Evolutionary conservation across 2,113 vertebrate species (phyloP).

Genomic region (Zosterops japonicus): DNA sequence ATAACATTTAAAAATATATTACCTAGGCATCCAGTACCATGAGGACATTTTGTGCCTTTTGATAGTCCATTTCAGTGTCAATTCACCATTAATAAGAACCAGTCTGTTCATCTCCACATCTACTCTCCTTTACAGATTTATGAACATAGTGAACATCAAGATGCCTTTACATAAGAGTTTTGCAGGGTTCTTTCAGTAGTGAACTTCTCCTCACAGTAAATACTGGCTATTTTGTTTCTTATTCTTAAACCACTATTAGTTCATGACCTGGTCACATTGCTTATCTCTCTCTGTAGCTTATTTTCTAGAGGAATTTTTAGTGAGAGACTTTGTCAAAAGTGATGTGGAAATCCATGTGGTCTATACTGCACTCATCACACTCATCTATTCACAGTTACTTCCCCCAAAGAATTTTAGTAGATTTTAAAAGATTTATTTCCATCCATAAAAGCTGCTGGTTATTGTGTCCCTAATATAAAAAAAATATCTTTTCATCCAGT

Average conservation of each 20-base stretch:
- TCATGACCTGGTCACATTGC: background rate
- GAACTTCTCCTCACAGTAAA: background rate
- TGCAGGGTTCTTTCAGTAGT: background rate
- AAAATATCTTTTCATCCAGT: slow-evolving; percentile 2
- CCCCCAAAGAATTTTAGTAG: background rate
- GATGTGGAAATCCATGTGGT: background rate
- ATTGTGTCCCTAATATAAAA: background rate
- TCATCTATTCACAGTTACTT: background rate
- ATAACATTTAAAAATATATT: background rate
- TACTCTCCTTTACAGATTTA: background rate
- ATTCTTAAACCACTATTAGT: background rate
- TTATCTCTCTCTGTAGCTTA: background rate
- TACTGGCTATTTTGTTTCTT: background rate
- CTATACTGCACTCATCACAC: background rate
- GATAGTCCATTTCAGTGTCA: background rate
- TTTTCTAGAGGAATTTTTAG: background rate
- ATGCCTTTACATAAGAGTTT: background rate
- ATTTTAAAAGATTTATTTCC: background rate
- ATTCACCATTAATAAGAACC: background rate
- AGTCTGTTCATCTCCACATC: background rate
- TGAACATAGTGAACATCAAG: background rate
- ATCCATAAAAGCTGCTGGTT: background rate
- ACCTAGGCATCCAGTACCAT: background rate
- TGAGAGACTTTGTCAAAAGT: background rate
- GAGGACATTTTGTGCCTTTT: background rate